These are phyloP conservation scores for Dendrocincla tyrannina DNA, from an alignment of 2,797 vertebrate genomes.

Conservation along the genomic window DNA sequence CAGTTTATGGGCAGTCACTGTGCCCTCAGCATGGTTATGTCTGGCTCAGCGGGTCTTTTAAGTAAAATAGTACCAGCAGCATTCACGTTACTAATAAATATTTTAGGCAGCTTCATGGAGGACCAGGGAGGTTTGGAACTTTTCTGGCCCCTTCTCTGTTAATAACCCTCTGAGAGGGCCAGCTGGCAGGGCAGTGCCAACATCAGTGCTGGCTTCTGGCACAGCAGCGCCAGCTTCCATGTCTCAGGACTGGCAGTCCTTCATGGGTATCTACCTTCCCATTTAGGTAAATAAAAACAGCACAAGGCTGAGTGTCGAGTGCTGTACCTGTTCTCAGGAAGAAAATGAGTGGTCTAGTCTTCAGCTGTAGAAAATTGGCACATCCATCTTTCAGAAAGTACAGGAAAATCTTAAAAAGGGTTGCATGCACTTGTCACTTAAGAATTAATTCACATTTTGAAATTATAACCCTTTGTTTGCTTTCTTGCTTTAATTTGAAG, in stretches of 20 bases:
- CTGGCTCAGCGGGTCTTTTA: background rate
- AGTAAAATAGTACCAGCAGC: background rate
- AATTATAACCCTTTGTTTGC: background rate
- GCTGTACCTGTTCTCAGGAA: background rate
- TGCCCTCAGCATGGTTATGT: background rate
- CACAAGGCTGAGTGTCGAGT: background rate
- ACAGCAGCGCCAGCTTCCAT: background rate
- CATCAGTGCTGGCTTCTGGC: background rate
- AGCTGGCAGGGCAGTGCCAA: background rate
- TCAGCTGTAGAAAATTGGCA: background rate
- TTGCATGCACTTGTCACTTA: background rate
- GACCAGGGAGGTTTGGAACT: background rate
- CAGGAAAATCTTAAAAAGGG: background rate
- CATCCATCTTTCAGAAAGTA: background rate
- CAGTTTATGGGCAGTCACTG: accelerated
- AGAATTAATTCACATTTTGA: background rate
- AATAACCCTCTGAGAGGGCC: background rate
- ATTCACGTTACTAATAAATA: background rate
- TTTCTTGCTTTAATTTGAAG: background rate
- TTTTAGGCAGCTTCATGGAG: background rate
- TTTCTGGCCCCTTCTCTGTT: background rate
- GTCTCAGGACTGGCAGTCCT: background rate
- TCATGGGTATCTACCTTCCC: background rate
- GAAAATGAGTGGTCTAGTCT: background rate
- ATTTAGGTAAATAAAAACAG: background rate